Evolutionary conservation across 2,113 vertebrate species (phyloP).

Genomic region (Aleadryas rufinucha): DNA sequence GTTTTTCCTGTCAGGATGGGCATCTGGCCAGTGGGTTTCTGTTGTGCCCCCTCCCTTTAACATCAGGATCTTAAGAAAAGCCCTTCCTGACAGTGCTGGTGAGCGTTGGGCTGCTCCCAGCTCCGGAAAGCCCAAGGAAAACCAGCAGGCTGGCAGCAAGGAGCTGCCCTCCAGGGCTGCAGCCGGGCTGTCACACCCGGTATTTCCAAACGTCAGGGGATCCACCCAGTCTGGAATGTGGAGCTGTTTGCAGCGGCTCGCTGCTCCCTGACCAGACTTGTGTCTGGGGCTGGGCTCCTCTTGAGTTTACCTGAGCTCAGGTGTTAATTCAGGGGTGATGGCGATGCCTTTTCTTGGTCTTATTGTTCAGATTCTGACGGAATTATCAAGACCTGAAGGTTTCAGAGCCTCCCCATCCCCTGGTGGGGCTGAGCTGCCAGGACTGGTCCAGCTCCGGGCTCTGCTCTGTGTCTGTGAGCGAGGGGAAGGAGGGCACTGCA

Average conservation of each 20-base stretch:
- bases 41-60: not conserved
- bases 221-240: not conserved
- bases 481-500: not conserved
- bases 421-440: not conserved
- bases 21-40: not conserved
- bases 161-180: not conserved
- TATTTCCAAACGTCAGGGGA: not conserved
- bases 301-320: fast-evolving
- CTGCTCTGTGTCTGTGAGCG: not conserved
- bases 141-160: not conserved
- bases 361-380: not conserved
- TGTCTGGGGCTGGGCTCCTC: not conserved
- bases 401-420: not conserved
- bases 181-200: not conserved
- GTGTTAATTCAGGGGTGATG: not conserved
- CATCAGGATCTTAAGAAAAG: not conserved
- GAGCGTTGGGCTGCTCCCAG: not conserved
- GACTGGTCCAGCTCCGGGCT: not conserved
- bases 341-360: no score
- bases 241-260: not conserved
- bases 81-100: not conserved
- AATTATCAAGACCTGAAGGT: not conserved
- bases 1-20: not conserved
- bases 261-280: not conserved
- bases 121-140: not conserved